Percentiles rank a stretch among this genome's conserved stretches.
Evolutionary conservation across 2,113 vertebrate genomes (phyloP).

Genomic region (Myrmecobius fasciatus): DNA sequence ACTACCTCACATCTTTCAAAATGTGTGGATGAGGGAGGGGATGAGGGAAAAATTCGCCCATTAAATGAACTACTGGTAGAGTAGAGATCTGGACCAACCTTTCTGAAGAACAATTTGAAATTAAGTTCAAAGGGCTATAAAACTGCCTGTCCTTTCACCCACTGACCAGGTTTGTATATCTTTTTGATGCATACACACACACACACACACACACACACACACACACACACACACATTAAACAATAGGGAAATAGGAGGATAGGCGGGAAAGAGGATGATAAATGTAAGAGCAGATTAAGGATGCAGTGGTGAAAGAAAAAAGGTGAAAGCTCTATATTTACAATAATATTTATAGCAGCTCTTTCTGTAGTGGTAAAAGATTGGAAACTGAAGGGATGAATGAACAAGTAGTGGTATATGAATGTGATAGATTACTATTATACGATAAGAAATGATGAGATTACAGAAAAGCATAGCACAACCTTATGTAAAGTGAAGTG

Average conservation of each 20-base stretch:
- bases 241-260: too few species aligned
- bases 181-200: too few species aligned
- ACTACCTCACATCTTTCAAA: neutral
- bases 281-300: too few species aligned
- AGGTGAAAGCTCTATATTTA: neutral
- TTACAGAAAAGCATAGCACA: too few species aligned
- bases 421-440: neutral
- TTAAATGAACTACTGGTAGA: neutral
- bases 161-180: neutral
- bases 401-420: neutral
- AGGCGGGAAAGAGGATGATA: too few species aligned
- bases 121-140: neutral
- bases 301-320: too few species aligned
- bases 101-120: neutral
- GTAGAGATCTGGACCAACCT: neutral
- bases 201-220: too few species aligned
- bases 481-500: too few species aligned
- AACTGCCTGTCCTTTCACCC: neutral
- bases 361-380: neutral
- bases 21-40: neutral
- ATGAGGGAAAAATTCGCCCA: neutral
- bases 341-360: neutral
- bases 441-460: neutral
- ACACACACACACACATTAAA: too few species aligned
- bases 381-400: neutral